A percentile compares a stretch with the other conserved stretches of the same genome.
These are phyloP conservation scores for Hydrozoanthus tunicans DNA, from an alignment of 64 coral and sea anemone genomes.

Conservation along the genomic window DNA sequence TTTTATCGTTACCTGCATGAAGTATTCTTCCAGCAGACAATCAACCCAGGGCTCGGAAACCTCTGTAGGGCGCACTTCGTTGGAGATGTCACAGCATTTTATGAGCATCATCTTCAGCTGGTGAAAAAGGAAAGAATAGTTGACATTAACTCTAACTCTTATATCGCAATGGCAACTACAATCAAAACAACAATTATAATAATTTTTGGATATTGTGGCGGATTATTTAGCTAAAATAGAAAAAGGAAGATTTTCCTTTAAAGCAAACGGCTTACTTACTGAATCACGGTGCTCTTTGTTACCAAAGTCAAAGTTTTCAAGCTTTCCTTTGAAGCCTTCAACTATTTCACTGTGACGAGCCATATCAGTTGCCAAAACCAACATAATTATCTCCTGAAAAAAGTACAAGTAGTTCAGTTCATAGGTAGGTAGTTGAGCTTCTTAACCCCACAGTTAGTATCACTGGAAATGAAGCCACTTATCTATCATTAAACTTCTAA, in stretches of 20 bases:
- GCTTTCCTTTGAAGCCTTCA: constrained; percentile 31
- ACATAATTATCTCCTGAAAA: constrained; percentile 27
- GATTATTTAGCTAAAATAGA: no score
- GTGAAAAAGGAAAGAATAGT: neutral
- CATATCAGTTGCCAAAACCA: constrained; percentile 40
- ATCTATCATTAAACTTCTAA: no score
- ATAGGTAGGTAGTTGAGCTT: no score
- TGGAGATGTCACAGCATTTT: constrained; percentile 83
- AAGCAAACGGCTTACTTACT: neutral
- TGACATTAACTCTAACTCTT: neutral
- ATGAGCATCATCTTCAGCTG: constrained; percentile 84
- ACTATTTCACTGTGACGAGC: constrained; percentile 43
- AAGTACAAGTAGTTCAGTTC: neutral
- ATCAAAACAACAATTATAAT: no score
- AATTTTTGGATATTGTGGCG: no score
- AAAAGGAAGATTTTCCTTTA: no score
- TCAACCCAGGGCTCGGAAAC: constrained; percentile 77
- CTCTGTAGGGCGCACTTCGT: constrained; percentile 75
- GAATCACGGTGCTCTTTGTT: constrained; percentile 16
- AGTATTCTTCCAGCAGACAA: constrained; percentile 60
- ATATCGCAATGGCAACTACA: no score
- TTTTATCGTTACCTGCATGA: constrained; percentile 16
- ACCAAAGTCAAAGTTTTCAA: constrained; percentile 24
- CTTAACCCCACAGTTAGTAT: no score
- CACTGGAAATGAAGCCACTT: no score